Base-by-base conservation (phyloP, 2,797 vertebrate species). In the Prunella strophiata region DNA sequence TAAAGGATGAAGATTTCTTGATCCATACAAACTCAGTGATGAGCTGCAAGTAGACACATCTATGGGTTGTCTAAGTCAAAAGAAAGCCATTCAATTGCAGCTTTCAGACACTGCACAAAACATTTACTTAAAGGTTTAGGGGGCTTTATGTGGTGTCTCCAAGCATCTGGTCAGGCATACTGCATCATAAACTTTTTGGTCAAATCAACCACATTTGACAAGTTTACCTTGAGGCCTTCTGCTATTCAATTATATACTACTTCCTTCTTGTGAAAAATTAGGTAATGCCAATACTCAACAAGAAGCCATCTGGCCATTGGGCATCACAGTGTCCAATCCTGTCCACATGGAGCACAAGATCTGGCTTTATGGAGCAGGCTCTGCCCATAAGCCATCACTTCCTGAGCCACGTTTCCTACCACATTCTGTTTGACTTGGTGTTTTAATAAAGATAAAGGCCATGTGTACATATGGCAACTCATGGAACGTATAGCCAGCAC, bases 331-430 rank as follows among this genome's bases (percentile, higher is more conserved):
- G 5, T 36, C 36, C 36, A 36, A 36, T 9, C 57, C 62, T 38
- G 9, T 19, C 52, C n/a, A 63, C 21, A 55, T 0, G 0, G 1
- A 63, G n/a, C 30, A 55, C 0, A 0, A 45, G 7, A 81, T 0
- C 1, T 10, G 21, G 85, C 32, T 77, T 66, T 88, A 63, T 18
- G 34, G 34, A 67, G 58, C 23, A 63, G 54, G 11, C 30, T 45
- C 72, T 63, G 50, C 27, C 42, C 54, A 21, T 13, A 65, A 73
- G 22, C 20, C 27, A 70, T 40, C 38, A 47, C 16, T 23, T 85
- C 23, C 34, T 20, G 50, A 29, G 36, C 29, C 15, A n/a, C 45
- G 88, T 61, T 54, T 43, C 32, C 57, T 17, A 65, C 43, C 19
- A 26, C 27, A 25, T 61, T 54, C 61, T 54, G 23, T 72, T 55